These are phyloP conservation scores for Heliothis peltigera DNA, from an alignment of 2,888 invertebrate species.

Conservation along the genomic window DNA sequence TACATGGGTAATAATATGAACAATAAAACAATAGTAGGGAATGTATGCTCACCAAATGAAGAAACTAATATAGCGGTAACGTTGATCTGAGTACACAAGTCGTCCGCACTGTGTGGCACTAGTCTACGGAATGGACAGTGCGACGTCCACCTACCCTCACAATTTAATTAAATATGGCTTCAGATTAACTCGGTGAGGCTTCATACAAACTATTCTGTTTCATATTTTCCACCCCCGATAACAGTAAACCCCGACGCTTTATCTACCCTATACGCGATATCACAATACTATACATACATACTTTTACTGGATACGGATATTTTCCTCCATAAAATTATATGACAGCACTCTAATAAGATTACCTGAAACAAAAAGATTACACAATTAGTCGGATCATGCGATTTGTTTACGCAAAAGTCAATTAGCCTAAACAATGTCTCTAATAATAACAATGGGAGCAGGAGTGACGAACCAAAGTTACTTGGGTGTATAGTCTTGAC, in stretches of 20 bases:
- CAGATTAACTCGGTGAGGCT: slow-evolving; percentile 87
- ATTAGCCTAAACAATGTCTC: slow-evolving; percentile 84
- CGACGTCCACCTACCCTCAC: slow-evolving; percentile 78
- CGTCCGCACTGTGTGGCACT: slow-evolving; percentile 74
- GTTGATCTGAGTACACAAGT: slow-evolving; percentile 57
- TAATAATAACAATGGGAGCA: slow-evolving; percentile 85
- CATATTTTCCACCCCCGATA: slow-evolving; percentile 78
- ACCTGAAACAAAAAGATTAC: slow-evolving; percentile 87
- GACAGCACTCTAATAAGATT: slow-evolving; percentile 70
- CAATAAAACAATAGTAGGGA: slow-evolving; percentile 15
- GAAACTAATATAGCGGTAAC: slow-evolving; percentile 46
- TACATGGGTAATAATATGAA: slow-evolving; percentile 11
- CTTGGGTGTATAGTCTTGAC: slow-evolving; percentile 86
- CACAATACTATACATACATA: slow-evolving; percentile 45
- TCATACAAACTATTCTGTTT: slow-evolving; percentile 86
- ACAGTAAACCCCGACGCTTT: slow-evolving; percentile 49
- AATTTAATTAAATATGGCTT: slow-evolving; percentile 90
- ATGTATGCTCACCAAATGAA: slow-evolving; percentile 64
- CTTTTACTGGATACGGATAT: slow-evolving; percentile 55
- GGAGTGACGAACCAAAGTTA: slow-evolving; percentile 88
- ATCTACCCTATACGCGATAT: slow-evolving; percentile 53
- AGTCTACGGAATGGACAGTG: slow-evolving; percentile 78
- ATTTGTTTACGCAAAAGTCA: slow-evolving; percentile 84
- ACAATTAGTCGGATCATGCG: slow-evolving; percentile 79
- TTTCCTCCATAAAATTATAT: slow-evolving; percentile 59